phyloP scores from a whole-genome alignment of 2,113 vertebrate species.

The Hiodon tergisus region DNA sequence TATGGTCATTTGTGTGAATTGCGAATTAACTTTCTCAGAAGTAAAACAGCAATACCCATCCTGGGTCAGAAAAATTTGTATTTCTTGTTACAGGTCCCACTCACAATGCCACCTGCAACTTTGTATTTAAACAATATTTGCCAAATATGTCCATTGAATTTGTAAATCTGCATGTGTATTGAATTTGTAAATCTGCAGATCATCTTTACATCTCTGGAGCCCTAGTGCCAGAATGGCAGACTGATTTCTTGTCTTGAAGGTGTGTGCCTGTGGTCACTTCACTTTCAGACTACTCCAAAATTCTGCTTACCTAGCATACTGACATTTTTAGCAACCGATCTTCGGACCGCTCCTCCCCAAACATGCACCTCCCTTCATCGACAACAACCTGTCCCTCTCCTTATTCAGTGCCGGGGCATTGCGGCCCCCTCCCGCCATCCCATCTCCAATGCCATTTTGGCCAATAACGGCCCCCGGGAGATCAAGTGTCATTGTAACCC shows the following conservation, averaged over 20 bases:
- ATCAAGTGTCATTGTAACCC: conserved; percentile 90
- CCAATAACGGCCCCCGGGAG: conserved; percentile 69
- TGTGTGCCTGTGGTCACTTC: not conserved
- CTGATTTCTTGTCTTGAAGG: not conserved
- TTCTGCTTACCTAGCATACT: conserved; percentile 60
- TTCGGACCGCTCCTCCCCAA: conserved; percentile 53
- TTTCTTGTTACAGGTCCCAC: no score
- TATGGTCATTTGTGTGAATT: no score
- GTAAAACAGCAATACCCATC: no score
- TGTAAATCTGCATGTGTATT: no score
- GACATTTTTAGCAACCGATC: conserved; percentile 79
- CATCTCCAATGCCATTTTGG: conserved; percentile 33
- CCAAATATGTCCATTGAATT: no score
- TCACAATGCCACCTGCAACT: no score
- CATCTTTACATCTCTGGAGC: no score
- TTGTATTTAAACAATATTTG: no score
- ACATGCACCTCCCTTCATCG: conserved; percentile 55
- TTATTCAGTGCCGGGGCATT: conserved; percentile 69
- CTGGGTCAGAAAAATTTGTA: no score
- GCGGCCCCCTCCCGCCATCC: conserved; percentile 35
- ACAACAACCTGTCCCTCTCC: conserved; percentile 57
- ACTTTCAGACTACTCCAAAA: conserved; percentile 28
- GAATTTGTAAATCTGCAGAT: no score
- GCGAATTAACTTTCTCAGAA: no score
- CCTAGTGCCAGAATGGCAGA: not conserved